phyloP scores from a whole-genome alignment of 2,797 vertebrate species.

The Otolemur crassicaudatus region DNA sequence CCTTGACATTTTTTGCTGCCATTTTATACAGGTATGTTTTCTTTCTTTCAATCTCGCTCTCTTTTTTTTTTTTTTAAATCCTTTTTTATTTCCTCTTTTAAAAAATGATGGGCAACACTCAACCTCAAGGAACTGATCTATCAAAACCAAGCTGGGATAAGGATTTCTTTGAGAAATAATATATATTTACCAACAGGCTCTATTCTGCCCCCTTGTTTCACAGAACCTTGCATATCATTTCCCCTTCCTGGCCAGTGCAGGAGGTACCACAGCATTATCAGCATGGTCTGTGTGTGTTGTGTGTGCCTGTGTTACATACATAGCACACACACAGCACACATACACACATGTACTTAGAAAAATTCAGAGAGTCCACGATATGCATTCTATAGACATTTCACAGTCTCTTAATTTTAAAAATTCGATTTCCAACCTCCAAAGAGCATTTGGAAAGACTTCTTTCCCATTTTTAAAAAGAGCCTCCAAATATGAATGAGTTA shows the following conservation, averaged over 20 bases:
- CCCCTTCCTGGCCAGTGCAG: conserved; percentile 74
- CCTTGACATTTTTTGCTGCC: conserved; percentile 39
- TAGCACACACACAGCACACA: too few relatives aligned
- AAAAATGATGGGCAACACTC: conserved; percentile 76
- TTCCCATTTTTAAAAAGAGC: conserved; percentile 76
- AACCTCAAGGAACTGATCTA: conserved; percentile 74
- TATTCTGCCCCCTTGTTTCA: conserved; percentile 83
- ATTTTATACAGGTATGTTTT: conserved; percentile 59
- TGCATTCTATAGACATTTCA: conserved; percentile 64
- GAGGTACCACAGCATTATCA: conserved; percentile 71
- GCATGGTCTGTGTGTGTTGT: background rate
- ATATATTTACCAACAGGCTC: conserved; percentile 83
- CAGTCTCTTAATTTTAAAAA: conserved; percentile 77
- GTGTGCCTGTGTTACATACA: background rate
- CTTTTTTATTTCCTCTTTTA: background rate
- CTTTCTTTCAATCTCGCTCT: conserved; percentile 8
- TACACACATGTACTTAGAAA: background rate
- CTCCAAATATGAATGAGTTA: conserved; percentile 82
- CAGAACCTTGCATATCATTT: conserved; percentile 77
- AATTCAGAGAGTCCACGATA: conserved; percentile 70
- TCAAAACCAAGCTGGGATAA: conserved; percentile 84
- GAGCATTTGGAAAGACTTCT: conserved; percentile 65
- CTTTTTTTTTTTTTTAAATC: background rate
- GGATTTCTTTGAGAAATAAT: conserved; percentile 83
- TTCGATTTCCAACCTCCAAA: conserved; percentile 80